Percentiles rank a stretch among this genome's conserved stretches.
phyloP scores from a whole-genome alignment of 1,140 invertebrate species.

The Zaprionus nigranus region DNA sequence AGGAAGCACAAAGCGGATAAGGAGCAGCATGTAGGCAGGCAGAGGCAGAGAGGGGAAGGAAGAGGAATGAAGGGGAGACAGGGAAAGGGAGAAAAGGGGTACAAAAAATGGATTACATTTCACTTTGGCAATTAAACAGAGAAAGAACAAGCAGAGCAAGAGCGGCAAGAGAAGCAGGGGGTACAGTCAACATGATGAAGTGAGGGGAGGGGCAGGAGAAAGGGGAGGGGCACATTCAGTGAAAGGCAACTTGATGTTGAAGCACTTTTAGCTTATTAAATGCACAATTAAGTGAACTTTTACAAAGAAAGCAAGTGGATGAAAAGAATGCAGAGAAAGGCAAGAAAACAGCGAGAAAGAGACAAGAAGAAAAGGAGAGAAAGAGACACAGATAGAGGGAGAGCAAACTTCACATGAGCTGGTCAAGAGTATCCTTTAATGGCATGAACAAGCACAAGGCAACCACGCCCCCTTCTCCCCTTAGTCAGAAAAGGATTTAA shows the following conservation, averaged over 20 bases:
- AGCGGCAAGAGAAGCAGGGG: not conserved
- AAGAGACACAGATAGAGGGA: not conserved
- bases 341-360: not conserved
- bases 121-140: constrained; percentile 61
- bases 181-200: not conserved
- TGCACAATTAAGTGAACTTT: constrained; percentile 48
- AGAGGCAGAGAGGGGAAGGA: not conserved
- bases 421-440: constrained; percentile 13
- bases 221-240: not conserved
- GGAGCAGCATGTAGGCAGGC: not conserved
- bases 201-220: not conserved
- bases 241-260: constrained; percentile 35
- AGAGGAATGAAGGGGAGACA: not conserved
- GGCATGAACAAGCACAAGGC: not conserved
- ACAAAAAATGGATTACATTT: constrained; percentile 58
- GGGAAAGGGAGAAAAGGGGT: not conserved
- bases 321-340: constrained; percentile 1
- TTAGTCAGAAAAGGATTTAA: constrained; percentile 14
- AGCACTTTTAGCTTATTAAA: constrained; percentile 55
- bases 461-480: too few species aligned
- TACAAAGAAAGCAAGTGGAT: constrained; percentile 10
- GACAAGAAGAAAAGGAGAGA: not conserved
- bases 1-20: not conserved
- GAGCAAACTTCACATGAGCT: constrained; percentile 14
- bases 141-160: constrained; percentile 19